Conservation (phyloP, 2,113 vertebrate genomes). For the Equus przewalskii region DNA sequence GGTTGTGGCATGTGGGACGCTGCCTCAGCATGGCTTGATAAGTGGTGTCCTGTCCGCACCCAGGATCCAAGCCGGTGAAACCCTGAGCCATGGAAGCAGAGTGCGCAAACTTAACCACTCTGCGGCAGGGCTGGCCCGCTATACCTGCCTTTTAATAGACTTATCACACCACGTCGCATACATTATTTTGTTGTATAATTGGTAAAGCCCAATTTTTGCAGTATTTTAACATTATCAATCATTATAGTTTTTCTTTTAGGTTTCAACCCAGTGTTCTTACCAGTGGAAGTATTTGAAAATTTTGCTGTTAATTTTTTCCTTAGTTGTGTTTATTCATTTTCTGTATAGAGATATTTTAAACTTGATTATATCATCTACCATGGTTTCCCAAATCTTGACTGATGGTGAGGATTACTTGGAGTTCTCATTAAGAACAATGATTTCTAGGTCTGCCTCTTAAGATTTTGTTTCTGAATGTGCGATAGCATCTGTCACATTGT, state of each 20-base stretch:
- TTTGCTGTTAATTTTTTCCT: not conserved
- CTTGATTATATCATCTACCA: not conserved
- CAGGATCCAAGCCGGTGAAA: too few species aligned
- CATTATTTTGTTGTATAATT: not conserved
- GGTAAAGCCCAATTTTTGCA: not conserved
- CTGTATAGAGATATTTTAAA: conserved; percentile 7
- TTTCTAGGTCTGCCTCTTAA: not conserved
- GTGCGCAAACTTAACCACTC: too few species aligned
- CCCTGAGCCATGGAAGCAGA: too few species aligned
- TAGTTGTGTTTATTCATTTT: not conserved
- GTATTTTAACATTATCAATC: not conserved
- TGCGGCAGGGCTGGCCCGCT: too few species aligned
- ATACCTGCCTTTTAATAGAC: not conserved
- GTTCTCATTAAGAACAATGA: not conserved
- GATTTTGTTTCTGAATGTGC: not conserved
- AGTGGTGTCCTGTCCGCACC: too few species aligned
- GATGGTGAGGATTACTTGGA: not conserved
- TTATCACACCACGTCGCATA: not conserved
- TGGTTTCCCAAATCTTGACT: not conserved
- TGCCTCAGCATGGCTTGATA: too few species aligned
- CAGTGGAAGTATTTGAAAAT: not conserved
- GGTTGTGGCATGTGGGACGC: too few species aligned
- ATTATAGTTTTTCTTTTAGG: not conserved
- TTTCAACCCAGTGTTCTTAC: conserved; percentile 16
- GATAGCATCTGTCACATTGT: not conserved